phyloP scores from a whole-genome alignment of 2,797 vertebrate species.

The Bradypodion ventrale region DNA sequence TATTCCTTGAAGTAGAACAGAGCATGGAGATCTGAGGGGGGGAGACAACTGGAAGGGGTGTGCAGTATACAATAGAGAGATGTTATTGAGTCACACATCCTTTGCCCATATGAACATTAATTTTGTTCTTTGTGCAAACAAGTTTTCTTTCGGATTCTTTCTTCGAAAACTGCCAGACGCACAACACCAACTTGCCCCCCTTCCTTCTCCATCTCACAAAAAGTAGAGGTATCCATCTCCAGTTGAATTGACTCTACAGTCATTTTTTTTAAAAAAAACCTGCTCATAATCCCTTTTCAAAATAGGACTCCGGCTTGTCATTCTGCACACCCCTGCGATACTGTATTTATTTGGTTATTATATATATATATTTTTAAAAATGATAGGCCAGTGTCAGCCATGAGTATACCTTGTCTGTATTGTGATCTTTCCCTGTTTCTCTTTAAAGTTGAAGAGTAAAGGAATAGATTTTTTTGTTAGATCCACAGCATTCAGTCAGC shows the following conservation, averaged over 20 bases:
- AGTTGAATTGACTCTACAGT: slow-evolving; percentile 51
- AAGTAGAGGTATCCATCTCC: slow-evolving; percentile 51
- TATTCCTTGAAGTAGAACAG: slow-evolving; percentile 41
- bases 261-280: slow-evolving; percentile 9
- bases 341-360: slow-evolving; percentile 56
- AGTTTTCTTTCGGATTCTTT: slow-evolving; percentile 45
- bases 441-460: slow-evolving; percentile 54
- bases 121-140: slow-evolving; percentile 42
- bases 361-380: slow-evolving; percentile 34
- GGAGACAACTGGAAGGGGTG: slow-evolving; percentile 54
- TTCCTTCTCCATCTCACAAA: slow-evolving; percentile 25
- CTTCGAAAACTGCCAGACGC: slow-evolving; percentile 66
- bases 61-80: slow-evolving; percentile 59
- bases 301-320: slow-evolving; percentile 56
- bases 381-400: slow-evolving; percentile 49
- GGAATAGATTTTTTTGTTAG: slow-evolving; percentile 55
- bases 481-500: slow-evolving; percentile 70
- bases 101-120: slow-evolving; percentile 44
- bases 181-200: slow-evolving; percentile 62
- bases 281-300: slow-evolving; percentile 42
- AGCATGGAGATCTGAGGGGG: slow-evolving; percentile 57
- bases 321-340: slow-evolving; percentile 64
- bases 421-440: slow-evolving; percentile 50
- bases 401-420: slow-evolving; percentile 59
- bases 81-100: slow-evolving; percentile 22